phyloP scores from a whole-genome alignment of 2,113 vertebrate species.

The mouse (Mus musculus) region GRCm39 chr16:6340501-6341000 shows the following conservation, averaged over 20 bases:
- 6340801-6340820: background rate
- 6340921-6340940: too few relatives aligned
- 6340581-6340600: too few relatives aligned
- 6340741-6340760: background rate
- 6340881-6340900: background rate
- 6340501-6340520: background rate
- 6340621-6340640: background rate
- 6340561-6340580: rapidly evolving
- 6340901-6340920: background rate
- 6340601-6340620: rapidly evolving
- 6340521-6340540: background rate
- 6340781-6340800: background rate
- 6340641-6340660: too few relatives aligned
- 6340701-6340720: background rate
- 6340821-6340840: background rate
- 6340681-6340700: background rate
- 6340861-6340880: background rate
- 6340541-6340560: background rate
- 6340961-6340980: background rate
- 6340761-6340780: background rate
- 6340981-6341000: background rate
- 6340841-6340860: background rate
- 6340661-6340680: too few relatives aligned
- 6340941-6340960: background rate
- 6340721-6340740: background rate